Percentiles rank a stretch among this genome's conserved stretches.
phyloP scores from a whole-genome alignment of 2,797 vertebrate species.

The Chromis chromis region DNA sequence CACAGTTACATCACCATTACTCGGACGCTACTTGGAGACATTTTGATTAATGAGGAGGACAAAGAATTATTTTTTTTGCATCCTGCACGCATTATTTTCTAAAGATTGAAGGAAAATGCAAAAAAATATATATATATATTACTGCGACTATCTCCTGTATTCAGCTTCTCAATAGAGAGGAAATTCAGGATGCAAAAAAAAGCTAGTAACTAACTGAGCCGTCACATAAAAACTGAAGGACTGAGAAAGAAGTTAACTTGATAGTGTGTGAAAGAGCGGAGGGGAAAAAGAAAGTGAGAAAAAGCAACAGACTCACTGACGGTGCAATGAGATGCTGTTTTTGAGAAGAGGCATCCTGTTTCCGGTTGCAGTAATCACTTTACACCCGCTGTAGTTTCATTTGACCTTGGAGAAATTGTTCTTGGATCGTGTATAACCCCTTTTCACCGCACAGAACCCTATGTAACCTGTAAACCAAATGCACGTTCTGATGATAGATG shows the following conservation, averaged over 20 bases:
- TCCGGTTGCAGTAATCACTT: slow-evolving; percentile 76
- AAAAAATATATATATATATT: slow-evolving; percentile 38
- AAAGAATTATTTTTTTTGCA: slow-evolving; percentile 46
- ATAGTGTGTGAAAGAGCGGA: slow-evolving; percentile 76
- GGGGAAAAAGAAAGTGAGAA: slow-evolving; percentile 70
- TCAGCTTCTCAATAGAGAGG: slow-evolving; percentile 61
- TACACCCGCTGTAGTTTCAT: slow-evolving; percentile 62
- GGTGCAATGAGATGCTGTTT: slow-evolving; percentile 72
- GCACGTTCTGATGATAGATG: not conserved
- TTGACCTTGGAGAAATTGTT: slow-evolving; percentile 74
- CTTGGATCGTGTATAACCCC: slow-evolving; percentile 40
- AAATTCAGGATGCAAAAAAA: slow-evolving; percentile 52
- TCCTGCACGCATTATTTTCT: slow-evolving; percentile 41
- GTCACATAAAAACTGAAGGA: slow-evolving; percentile 73
- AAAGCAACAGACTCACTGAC: slow-evolving; percentile 69
- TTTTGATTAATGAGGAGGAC: slow-evolving; percentile 69
- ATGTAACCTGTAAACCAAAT: slow-evolving; percentile 6
- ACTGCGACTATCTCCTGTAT: slow-evolving; percentile 47
- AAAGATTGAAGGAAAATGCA: slow-evolving; percentile 33
- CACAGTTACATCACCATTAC: slow-evolving; percentile 34
- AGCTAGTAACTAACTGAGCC: slow-evolving; percentile 69
- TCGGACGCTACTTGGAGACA: slow-evolving; percentile 51
- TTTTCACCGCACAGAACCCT: slow-evolving; percentile 15
- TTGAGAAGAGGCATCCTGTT: slow-evolving; percentile 77
- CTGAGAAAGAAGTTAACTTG: slow-evolving; percentile 73